phyloP scores from a whole-genome alignment of 2,797 vertebrate species.

The Spinus pinus region DNA sequence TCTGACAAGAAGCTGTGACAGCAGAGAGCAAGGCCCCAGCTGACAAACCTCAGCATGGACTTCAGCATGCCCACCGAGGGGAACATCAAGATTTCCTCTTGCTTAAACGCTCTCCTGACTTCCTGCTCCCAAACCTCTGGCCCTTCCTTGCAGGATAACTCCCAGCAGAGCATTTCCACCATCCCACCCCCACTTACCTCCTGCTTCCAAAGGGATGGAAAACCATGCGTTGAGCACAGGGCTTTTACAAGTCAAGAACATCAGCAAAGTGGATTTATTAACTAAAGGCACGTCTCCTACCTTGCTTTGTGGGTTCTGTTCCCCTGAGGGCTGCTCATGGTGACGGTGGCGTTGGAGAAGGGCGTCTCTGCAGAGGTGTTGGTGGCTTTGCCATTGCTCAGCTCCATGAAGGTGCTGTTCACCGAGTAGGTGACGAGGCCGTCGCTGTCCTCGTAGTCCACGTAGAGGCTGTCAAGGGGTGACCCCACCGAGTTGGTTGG shows the following conservation, averaged over 20 bases:
- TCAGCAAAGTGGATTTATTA: not conserved
- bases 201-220: not conserved
- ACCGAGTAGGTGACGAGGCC: constrained; percentile 49
- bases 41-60: not conserved
- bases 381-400: constrained; percentile 76
- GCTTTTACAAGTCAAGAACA: not conserved
- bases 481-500: constrained; percentile 73
- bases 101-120: not conserved
- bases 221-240: not conserved
- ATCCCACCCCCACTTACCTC: constrained; percentile 53
- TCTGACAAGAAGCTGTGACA: not conserved
- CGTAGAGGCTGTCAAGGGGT: constrained; percentile 70
- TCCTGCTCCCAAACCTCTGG: not conserved
- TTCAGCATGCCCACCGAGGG: not conserved
- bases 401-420: constrained; percentile 85
- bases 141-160: not conserved
- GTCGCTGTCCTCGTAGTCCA: constrained; percentile 80
- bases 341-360: constrained; percentile 80
- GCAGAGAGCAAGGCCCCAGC: not conserved
- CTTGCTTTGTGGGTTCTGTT: constrained; percentile 90
- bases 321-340: constrained; percentile 58
- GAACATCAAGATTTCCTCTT: not conserved
- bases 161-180: not conserved
- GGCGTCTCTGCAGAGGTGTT: constrained; percentile 82
- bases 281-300: constrained; percentile 69